Base-by-base conservation (phyloP, 2,797 vertebrate species). In the Hyperoplus immaculatus region DNA sequence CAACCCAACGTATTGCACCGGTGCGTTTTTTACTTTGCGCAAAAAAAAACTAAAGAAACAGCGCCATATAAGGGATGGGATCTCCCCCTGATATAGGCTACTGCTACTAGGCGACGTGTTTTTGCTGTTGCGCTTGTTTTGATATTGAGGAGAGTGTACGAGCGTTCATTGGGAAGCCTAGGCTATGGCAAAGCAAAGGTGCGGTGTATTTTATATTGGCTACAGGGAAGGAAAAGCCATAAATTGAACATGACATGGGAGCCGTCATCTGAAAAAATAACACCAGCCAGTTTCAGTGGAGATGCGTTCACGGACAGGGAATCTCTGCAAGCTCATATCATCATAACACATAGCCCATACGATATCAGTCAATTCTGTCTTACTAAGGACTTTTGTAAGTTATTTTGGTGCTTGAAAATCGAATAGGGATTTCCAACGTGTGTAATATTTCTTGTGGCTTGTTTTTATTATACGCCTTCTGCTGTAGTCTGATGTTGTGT, bases 11-110 rank as follows among this genome's bases (percentile, higher is more conserved):
- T 36, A 10, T 29, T 72, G 58, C 6, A 42, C 66, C 15, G 39
- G 36, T 60, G 51, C 45, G 18, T 65, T 49, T 67, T 55, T 59
- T 81, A 59, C 41, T 88, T 80, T 83, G 88, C 89, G 91, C 89
- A 87, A 78, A 83, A 84, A 21, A 21, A 21, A 2, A 21, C 21
- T 21, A 21, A 21, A 21, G 21, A 21, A 21, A 85, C 42, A 84
- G 89, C 87, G 72, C 80, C 77, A 84, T 57, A 59, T 60, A 61
- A 41, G 5, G 1, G 46, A 50, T 41, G 21, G 21, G 21, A 8
- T 43, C 1, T 62, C 50, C 60, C 43, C 42, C 62, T 71, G 51
- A 16, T 65, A 46, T 16, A 4, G 38, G 69, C 38, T 15, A 3
- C 45, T 47, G 1, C 13, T 29, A 57, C 12, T 47, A 1, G 21